Evolutionary conservation across 1,140 invertebrate genomes (phyloP).

Genomic region (Calephelis nemesis): DNA sequence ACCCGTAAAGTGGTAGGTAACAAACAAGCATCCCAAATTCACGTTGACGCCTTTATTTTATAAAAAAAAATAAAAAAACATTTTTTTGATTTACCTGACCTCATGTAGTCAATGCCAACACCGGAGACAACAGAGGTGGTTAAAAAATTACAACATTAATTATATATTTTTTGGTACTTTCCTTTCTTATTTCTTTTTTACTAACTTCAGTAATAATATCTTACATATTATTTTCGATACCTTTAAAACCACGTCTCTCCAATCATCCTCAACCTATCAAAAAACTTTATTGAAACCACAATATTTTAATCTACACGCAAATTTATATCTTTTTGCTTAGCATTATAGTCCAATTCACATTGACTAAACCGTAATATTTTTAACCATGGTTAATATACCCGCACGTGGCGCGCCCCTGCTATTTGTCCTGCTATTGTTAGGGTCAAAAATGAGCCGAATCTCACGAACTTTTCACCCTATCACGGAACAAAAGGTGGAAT

Average conservation of each 20-base stretch:
- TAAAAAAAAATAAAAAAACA: too few relatives aligned
- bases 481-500: constrained; percentile 46
- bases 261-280: neutral
- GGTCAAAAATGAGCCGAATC: constrained; percentile 64
- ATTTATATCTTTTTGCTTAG: constrained; percentile 15
- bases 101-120: too few relatives aligned
- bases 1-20: too few relatives aligned
- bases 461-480: constrained; percentile 52
- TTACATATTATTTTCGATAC: too few relatives aligned
- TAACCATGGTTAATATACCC: constrained; percentile 1
- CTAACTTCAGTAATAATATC: too few relatives aligned
- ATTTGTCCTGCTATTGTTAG: constrained; percentile 47
- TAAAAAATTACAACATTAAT: too few relatives aligned
- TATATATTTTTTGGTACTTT: too few relatives aligned
- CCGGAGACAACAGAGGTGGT: too few relatives aligned
- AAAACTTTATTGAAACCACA: neutral
- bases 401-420: constrained; percentile 49
- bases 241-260: neutral
- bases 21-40: too few relatives aligned
- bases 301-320: neutral
- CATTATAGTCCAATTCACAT: constrained; percentile 28
- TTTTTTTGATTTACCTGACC: too few relatives aligned
- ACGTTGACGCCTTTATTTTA: too few relatives aligned
- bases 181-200: too few relatives aligned
- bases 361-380: neutral